A percentile compares a stretch with the other conserved stretches of the same genome.
phyloP scores from a whole-genome alignment of 1,140 invertebrate genomes.

The Ips nitidus region DNA sequence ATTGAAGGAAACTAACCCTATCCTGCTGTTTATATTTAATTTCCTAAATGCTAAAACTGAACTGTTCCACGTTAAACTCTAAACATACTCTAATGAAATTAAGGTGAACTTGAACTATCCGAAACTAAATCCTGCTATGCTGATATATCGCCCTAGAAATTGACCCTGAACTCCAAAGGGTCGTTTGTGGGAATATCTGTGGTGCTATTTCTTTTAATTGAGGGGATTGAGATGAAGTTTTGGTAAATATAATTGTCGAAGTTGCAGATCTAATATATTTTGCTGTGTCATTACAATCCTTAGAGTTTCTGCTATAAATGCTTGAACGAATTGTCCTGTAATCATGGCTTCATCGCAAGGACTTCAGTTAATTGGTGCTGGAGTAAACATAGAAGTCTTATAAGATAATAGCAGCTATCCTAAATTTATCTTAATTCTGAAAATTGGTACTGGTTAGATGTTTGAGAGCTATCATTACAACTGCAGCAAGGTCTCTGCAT shows the following conservation, averaged over 20 bases:
- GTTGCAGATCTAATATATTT: not conserved
- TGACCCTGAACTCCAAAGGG: not conserved
- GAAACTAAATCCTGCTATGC: not conserved
- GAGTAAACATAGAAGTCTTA: not conserved
- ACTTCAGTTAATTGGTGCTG: not conserved
- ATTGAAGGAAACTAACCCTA: too few relatives aligned
- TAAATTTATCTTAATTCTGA: not conserved
- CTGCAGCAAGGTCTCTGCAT: too few relatives aligned
- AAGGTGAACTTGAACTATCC: not conserved
- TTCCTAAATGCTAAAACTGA: too few relatives aligned
- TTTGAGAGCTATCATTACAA: too few relatives aligned
- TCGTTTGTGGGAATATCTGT: not conserved
- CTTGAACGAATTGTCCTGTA: too few relatives aligned
- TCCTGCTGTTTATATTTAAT: too few relatives aligned
- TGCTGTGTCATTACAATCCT: not conserved
- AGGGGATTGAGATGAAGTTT: not conserved
- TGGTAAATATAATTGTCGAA: constrained; percentile 1
- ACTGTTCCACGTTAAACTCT: not conserved
- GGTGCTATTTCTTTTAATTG: not conserved
- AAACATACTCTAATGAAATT: not conserved
- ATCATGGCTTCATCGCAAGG: too few relatives aligned
- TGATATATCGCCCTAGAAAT: not conserved
- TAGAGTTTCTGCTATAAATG: not conserved
- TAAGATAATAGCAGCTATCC: too few relatives aligned
- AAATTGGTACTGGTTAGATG: not conserved